Percentiles rank a stretch among this genome's conserved stretches.
phyloP scores from a whole-genome alignment of 2,113 vertebrate genomes.

The Tyto alba region DNA sequence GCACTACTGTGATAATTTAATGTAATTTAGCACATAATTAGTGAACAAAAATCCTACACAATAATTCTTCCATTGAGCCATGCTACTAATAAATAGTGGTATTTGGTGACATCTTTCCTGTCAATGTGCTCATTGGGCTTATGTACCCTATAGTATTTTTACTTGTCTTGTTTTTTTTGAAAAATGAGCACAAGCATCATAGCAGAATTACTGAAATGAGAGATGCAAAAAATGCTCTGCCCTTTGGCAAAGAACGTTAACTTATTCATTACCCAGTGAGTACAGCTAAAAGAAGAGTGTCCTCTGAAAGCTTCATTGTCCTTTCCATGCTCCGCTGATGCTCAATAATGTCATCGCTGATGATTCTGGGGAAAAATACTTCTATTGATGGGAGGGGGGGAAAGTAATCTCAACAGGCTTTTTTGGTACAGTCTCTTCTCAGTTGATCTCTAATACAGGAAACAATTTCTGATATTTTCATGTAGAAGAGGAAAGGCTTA shows the following conservation, averaged over 20 bases:
- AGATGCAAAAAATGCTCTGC: neutral
- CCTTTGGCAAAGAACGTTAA: neutral
- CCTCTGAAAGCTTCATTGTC: constrained; percentile 4
- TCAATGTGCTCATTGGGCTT: neutral
- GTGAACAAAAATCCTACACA: constrained; percentile 34
- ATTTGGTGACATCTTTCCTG: constrained; percentile 15
- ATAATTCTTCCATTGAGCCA: constrained; percentile 6
- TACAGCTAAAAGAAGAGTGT: constrained; percentile 14
- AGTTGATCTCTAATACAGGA: neutral
- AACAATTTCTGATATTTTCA: neutral
- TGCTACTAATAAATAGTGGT: constrained; percentile 2
- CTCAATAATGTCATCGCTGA: neutral
- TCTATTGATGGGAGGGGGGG: neutral
- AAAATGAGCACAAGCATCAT: neutral
- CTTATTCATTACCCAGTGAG: constrained; percentile 5
- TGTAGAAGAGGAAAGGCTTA: neutral
- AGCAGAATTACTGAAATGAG: constrained; percentile 3
- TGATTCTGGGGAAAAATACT: constrained; percentile 28
- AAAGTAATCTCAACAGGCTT: neutral
- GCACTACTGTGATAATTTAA: constrained; percentile 54
- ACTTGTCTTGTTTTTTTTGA: neutral
- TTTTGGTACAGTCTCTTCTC: neutral
- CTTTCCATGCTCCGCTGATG: neutral
- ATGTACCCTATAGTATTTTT: neutral
- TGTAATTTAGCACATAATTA: constrained; percentile 58